A percentile compares a stretch with the other conserved stretches of the same genome.
These are phyloP conservation scores for Monopis laevigella DNA, from an alignment of 2,888 invertebrate genomes.

Conservation along the genomic window DNA sequence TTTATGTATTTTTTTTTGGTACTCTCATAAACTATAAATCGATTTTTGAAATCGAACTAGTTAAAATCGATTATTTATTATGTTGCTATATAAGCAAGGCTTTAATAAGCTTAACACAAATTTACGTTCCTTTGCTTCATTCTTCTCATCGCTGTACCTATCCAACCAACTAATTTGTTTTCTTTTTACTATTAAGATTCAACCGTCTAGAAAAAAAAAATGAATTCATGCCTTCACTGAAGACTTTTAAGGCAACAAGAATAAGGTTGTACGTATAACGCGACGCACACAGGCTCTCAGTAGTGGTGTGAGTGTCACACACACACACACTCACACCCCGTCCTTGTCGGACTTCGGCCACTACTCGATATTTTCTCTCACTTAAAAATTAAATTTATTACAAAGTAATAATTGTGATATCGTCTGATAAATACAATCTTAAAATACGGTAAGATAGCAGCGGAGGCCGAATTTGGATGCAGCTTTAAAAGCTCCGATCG, in stretches of 20 bases:
- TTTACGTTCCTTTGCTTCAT: too few relatives aligned
- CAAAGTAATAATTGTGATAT: conserved; percentile 7
- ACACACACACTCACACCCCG: conserved; percentile 1
- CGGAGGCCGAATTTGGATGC: not conserved
- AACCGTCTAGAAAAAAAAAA: conserved; percentile 6
- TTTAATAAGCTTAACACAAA: too few relatives aligned
- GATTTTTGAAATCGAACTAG: too few relatives aligned
- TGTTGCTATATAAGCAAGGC: too few relatives aligned
- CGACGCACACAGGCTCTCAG: not conserved
- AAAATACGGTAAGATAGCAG: conserved; percentile 5
- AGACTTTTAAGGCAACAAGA: conserved; percentile 8
- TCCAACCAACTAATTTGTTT: conserved; percentile 6
- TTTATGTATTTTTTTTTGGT: too few relatives aligned
- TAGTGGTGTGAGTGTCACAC: conserved; percentile 3
- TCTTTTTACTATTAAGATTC: conserved; percentile 11
- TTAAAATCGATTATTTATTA: too few relatives aligned
- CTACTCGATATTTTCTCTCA: not conserved
- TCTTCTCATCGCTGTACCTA: too few relatives aligned
- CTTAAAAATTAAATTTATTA: conserved; percentile 10
- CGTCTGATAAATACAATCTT: conserved; percentile 7
- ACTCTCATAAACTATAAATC: too few relatives aligned
- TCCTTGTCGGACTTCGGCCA: not conserved
- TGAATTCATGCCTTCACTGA: conserved; percentile 8
- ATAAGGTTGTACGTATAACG: conserved; percentile 7
- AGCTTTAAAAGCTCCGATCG: conserved; percentile 64